Percentiles rank a stretch among this genome's conserved stretches.
Conservation (phyloP, 2,113 vertebrate genomes). For the Alligator mississippiensis region DNA sequence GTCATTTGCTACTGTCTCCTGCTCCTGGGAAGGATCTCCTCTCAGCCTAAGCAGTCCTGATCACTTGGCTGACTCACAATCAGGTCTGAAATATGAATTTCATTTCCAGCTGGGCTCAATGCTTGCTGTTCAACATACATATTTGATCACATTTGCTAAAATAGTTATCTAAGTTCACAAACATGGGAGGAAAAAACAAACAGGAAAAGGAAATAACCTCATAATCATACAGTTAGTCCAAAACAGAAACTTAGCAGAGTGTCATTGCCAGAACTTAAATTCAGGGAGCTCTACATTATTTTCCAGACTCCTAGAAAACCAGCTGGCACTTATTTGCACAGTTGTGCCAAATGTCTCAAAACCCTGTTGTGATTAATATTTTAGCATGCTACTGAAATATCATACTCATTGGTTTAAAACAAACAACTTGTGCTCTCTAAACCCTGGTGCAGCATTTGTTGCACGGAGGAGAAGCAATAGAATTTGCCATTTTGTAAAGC, state of each 20-base stretch:
- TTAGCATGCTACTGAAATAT: background rate
- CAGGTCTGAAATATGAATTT: too few species aligned
- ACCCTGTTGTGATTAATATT: conserved; percentile 11
- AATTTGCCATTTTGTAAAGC: background rate
- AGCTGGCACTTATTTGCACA: background rate
- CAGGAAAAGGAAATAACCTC: conserved; percentile 17
- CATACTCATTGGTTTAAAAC: conserved; percentile 19
- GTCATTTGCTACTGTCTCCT: too few species aligned
- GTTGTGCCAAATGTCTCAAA: background rate
- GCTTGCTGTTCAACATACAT: too few species aligned
- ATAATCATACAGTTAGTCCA: conserved; percentile 23
- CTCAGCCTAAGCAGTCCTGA: too few species aligned
- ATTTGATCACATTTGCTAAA: too few species aligned
- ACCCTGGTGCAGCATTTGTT: background rate
- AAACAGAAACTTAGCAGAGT: conserved; percentile 36
- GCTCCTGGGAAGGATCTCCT: too few species aligned
- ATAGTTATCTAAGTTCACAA: conserved; percentile 9
- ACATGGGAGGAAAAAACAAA: background rate
- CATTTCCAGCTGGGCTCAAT: too few species aligned
- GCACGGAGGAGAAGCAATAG: conserved; percentile 2
- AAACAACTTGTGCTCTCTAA: background rate
- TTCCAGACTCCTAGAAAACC: conserved; percentile 9
- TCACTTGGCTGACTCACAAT: too few species aligned
- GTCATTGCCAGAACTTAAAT: conserved; percentile 30
- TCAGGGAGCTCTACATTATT: background rate